phyloP scores from a whole-genome alignment of 2,797 vertebrate genomes.

The Anisognathus igniventris region DNA sequence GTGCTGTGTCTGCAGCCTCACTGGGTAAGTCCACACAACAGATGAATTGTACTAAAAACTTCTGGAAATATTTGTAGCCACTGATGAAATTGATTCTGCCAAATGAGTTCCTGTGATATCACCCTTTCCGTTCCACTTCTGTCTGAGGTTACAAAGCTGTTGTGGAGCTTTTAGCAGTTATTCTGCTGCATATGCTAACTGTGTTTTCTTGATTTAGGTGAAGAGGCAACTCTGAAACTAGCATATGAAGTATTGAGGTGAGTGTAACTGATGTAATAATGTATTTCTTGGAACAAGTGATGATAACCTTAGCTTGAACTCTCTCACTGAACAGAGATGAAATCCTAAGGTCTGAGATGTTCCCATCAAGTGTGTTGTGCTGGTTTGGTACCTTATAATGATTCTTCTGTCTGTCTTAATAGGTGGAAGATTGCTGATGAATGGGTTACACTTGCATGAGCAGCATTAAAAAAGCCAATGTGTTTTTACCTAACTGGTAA shows the following conservation, averaged over 20 bases:
- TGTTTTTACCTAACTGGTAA: not conserved
- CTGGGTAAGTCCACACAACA: not conserved
- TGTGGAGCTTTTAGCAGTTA: not conserved
- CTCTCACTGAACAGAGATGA: slow-evolving; percentile 82
- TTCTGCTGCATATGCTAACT: not conserved
- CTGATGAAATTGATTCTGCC: slow-evolving; percentile 66
- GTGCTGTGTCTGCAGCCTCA: not conserved
- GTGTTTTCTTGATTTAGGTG: not conserved
- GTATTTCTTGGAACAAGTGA: slow-evolving; percentile 64
- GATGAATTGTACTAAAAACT: not conserved
- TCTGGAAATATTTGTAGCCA: not conserved
- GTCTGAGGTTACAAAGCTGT: slow-evolving; percentile 60
- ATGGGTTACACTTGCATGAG: not conserved
- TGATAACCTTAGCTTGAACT: slow-evolving; percentile 79
- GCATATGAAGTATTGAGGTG: not conserved
- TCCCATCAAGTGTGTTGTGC: not conserved
- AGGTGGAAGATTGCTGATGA: not conserved
- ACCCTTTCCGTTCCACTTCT: slow-evolving; percentile 61
- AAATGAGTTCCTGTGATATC: slow-evolving; percentile 68
- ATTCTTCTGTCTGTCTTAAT: not conserved
- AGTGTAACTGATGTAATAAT: not conserved
- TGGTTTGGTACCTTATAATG: not conserved
- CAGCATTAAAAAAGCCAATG: not conserved
- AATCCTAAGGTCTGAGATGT: slow-evolving; percentile 71
- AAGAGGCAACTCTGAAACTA: not conserved